A percentile compares a stretch with the other conserved stretches of the same genome.
These are phyloP conservation scores for Botia almorhae DNA, from an alignment of 2,797 vertebrate genomes.

Conservation along the genomic window DNA sequence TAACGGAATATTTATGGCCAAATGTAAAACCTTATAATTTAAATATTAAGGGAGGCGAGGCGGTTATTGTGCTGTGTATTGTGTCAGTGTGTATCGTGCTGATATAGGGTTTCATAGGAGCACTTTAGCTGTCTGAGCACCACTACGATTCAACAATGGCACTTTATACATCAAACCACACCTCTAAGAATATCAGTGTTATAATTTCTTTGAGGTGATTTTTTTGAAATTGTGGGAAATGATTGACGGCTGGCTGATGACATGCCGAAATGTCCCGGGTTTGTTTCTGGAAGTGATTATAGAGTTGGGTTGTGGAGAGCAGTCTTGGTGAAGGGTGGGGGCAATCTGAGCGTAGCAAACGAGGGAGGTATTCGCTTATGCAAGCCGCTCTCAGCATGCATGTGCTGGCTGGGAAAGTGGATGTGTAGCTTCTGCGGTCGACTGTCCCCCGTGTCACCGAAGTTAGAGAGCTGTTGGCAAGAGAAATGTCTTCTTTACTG, in stretches of 20 bases:
- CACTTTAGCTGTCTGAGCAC: neutral
- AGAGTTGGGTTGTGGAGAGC: conserved; percentile 67
- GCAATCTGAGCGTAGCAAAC: conserved; percentile 57
- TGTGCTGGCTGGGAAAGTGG: conserved; percentile 67
- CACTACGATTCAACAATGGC: neutral
- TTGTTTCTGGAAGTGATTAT: conserved; percentile 78
- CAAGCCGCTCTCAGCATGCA: conserved; percentile 71
- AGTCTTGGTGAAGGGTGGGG: conserved; percentile 55
- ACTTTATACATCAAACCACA: conserved; percentile 1
- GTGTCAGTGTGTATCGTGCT: neutral
- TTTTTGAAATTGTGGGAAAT: conserved; percentile 13
- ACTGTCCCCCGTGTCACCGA: conserved; percentile 79
- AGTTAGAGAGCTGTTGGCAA: conserved; percentile 74
- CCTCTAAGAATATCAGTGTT: neutral
- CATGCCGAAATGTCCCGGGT: conserved; percentile 59
- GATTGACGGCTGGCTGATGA: conserved; percentile 61
- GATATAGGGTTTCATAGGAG: neutral
- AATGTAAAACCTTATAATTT: neutral
- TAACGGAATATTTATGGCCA: neutral
- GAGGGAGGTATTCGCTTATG: conserved; percentile 67
- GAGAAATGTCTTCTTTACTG: conserved; percentile 77
- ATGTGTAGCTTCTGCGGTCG: conserved; percentile 77
- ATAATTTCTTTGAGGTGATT: neutral
- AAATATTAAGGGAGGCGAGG: neutral
- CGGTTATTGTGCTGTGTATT: neutral